phyloP scores from a whole-genome alignment of 2,797 vertebrate genomes.

The Coilia nasus region DNA sequence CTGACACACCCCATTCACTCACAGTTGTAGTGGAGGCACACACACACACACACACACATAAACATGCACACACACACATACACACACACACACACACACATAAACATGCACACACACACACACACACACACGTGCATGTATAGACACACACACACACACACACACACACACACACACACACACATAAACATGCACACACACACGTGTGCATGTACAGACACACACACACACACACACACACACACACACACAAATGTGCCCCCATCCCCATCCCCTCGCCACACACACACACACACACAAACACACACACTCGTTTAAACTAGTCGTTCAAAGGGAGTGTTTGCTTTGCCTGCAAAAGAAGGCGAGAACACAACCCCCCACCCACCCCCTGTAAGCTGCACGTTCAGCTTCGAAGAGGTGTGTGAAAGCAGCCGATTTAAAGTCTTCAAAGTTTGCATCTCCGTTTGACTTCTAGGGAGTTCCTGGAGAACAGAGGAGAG shows the following conservation, averaged over 20 bases:
- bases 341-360: constrained; percentile 93
- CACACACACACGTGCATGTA: too few relatives aligned
- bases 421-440: constrained; percentile 28
- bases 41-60: constrained; percentile 8
- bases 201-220: not conserved
- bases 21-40: constrained; percentile 9
- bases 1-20: constrained; percentile 19
- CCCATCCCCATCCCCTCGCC: too few relatives aligned
- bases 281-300: constrained; percentile 53
- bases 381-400: not conserved
- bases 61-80: not conserved
- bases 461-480: not conserved
- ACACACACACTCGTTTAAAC: constrained; percentile 74
- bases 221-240: constrained; percentile 14
- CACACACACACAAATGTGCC: constrained; percentile 27
- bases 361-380: not conserved
- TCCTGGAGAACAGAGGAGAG: not conserved
- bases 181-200: not conserved
- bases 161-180: constrained; percentile 56
- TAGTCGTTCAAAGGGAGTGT: constrained; percentile 95
- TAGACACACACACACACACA: constrained; percentile 54
- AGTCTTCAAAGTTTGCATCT: constrained; percentile 18
- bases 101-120: not conserved
- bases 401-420: constrained; percentile 21
- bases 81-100: constrained; percentile 15